These are phyloP conservation scores for Cantharis rustica DNA, from an alignment of 2,888 invertebrate genomes.

Conservation along the genomic window DNA sequence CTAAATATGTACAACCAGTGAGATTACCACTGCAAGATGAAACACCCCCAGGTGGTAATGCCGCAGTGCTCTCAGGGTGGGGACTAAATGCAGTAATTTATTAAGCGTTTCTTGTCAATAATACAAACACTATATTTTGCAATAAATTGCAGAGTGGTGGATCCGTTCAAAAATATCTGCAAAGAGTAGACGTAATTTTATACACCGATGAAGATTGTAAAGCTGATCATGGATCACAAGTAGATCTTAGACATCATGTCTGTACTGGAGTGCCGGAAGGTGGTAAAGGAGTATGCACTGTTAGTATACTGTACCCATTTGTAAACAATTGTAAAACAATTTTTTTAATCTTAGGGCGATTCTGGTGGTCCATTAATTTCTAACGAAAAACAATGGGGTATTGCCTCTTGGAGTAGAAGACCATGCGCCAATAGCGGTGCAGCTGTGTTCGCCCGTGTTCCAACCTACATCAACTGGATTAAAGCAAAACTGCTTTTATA, in stretches of 20 bases:
- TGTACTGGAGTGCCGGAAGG: no score
- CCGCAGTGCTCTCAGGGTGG: no score
- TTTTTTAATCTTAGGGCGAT: slow-evolving; percentile 14
- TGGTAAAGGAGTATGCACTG: no score
- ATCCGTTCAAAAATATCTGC: no score
- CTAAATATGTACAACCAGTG: slow-evolving; percentile 27
- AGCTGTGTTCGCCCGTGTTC: slow-evolving; percentile 56
- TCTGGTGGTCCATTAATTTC: slow-evolving; percentile 56
- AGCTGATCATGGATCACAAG: no score
- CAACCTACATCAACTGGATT: slow-evolving; percentile 46
- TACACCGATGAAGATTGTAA: no score
- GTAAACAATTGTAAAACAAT: slow-evolving; percentile 47
- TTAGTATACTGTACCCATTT: slow-evolving; percentile 49
- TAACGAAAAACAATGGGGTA: slow-evolving; percentile 50
- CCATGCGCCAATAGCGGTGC: slow-evolving; percentile 55
- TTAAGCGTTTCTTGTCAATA: neutral
- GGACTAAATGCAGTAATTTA: no score
- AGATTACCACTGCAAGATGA: slow-evolving; percentile 32
- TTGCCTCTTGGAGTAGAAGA: slow-evolving; percentile 56
- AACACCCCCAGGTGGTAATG: slow-evolving; percentile 17
- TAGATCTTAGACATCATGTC: no score
- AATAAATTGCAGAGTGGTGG: no score
- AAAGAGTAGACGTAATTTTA: no score
- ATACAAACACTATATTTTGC: neutral
- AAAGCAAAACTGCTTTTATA: neutral